A percentile compares a stretch with the other conserved stretches of the same genome.
phyloP scores from a whole-genome alignment of 2,888 invertebrate genomes.

The Tigriopus californicus region DNA sequence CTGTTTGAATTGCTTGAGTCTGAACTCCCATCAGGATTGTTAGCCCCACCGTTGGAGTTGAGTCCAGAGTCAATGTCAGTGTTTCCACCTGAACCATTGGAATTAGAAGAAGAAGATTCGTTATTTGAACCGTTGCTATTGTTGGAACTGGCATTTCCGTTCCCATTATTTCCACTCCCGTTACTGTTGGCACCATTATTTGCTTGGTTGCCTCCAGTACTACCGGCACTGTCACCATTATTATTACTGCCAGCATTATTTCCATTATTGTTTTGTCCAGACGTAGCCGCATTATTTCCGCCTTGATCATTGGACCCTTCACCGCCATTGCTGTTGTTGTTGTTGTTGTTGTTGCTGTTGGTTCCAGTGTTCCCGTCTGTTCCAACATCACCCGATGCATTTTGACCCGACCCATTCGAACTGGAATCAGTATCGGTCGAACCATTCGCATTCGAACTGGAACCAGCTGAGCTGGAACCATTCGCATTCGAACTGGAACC shows the following conservation, averaged over 20 bases:
- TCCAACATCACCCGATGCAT: background rate
- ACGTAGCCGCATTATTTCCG: background rate
- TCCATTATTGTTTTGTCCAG: conserved; percentile 1
- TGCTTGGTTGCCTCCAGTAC: conserved; percentile 15
- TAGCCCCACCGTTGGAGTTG: background rate
- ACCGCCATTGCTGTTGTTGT: no score
- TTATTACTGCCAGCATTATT: background rate
- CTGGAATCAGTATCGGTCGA: no score
- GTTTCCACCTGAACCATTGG: background rate
- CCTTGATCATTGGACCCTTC: no score
- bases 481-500: no score
- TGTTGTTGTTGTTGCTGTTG: background rate
- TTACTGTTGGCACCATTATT: conserved; percentile 17
- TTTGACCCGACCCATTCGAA: no score
- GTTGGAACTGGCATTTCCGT: conserved; percentile 17
- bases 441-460: no score
- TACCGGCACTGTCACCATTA: conserved; percentile 15
- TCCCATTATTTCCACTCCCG: conserved; percentile 16
- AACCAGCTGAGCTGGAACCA: no score
- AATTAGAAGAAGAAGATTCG: conserved; percentile 12
- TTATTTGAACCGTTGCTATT: conserved; percentile 17
- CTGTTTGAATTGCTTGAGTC: background rate
- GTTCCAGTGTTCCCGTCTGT: background rate
- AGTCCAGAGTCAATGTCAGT: background rate
- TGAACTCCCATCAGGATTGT: no score